Evolutionary conservation across 2,888 invertebrate genomes (phyloP).

Genomic region (Psococerastis gibbosa): DNA sequence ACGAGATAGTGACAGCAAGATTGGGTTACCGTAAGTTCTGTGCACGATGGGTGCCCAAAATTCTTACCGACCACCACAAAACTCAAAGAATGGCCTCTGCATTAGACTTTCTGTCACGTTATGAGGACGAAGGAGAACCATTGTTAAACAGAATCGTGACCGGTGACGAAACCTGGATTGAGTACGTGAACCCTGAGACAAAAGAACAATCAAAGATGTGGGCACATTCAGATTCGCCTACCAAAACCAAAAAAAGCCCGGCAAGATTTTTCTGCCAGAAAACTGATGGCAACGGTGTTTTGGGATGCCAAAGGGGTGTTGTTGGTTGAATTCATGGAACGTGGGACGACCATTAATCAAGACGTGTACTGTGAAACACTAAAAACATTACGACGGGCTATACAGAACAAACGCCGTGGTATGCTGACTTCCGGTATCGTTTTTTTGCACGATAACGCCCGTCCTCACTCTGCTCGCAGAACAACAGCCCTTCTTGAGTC

Average conservation of each 20-base stretch:
- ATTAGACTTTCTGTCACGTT: slow-evolving; percentile 1
- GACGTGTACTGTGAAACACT: slow-evolving; percentile 13
- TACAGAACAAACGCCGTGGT: slow-evolving; percentile 14
- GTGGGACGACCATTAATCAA: slow-evolving; percentile 12
- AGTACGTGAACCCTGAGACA: slow-evolving; percentile 11
- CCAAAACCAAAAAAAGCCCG: slow-evolving; percentile 11
- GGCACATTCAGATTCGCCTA: background rate
- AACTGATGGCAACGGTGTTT: too few relatives aligned
- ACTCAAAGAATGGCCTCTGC: slow-evolving; percentile 4
- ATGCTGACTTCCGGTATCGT: slow-evolving; percentile 12
- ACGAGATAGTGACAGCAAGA: slow-evolving; percentile 12
- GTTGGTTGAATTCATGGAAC: slow-evolving; percentile 13
- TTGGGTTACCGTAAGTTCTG: slow-evolving; percentile 12
- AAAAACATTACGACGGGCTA: slow-evolving; percentile 11
- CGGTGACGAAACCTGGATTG: slow-evolving; percentile 12
- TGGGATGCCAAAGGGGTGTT: slow-evolving; percentile 13
- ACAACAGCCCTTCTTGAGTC: background rate
- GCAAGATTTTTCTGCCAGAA: too few relatives aligned
- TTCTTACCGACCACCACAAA: slow-evolving; percentile 14
- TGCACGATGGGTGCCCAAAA: slow-evolving; percentile 14
- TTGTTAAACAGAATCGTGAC: slow-evolving; percentile 11
- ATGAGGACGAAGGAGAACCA: slow-evolving; percentile 3
- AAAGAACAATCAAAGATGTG: slow-evolving; percentile 3
- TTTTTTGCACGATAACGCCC: slow-evolving; percentile 14
- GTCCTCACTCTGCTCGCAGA: slow-evolving; percentile 11